Evolutionary conservation across 1,140 invertebrate species (phyloP).

Genomic region (Holcopasites calliopsidis): DNA sequence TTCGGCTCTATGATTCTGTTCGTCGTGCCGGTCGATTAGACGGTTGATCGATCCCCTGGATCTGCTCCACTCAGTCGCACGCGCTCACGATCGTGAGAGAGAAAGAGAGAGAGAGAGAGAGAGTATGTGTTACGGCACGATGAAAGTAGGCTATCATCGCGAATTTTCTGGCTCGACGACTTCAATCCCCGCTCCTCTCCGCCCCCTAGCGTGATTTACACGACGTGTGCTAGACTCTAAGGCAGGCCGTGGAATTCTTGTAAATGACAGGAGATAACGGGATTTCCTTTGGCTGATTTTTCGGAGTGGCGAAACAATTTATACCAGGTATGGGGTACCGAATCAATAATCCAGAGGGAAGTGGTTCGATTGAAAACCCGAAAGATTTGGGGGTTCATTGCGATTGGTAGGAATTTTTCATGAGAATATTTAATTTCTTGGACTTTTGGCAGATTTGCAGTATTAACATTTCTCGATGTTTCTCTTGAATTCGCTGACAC

Average conservation of each 20-base stretch:
- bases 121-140: not conserved
- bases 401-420: too few species aligned
- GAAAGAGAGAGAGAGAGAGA: not conserved
- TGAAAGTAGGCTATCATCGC: slow-evolving; percentile 50
- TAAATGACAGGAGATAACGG: slow-evolving; percentile 7
- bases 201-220: slow-evolving; percentile 30
- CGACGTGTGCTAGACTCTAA: not conserved
- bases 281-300: not conserved
- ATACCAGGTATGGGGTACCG: not conserved
- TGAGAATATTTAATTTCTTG: too few species aligned
- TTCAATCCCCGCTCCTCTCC: slow-evolving; percentile 8
- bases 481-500: slow-evolving; percentile 6
- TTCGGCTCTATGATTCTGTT: slow-evolving; percentile 40
- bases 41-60: slow-evolving; percentile 47
- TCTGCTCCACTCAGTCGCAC: slow-evolving; percentile 14
- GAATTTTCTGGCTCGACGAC: slow-evolving; percentile 51
- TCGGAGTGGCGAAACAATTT: not conserved
- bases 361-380: too few species aligned
- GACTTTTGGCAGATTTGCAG: too few species aligned
- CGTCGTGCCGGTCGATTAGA: slow-evolving; percentile 54
- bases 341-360: not conserved
- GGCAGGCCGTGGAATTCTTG: not conserved
- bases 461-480: too few species aligned
- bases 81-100: slow-evolving; percentile 6
- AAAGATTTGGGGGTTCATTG: not conserved